Conservation (phyloP, 2,113 vertebrate species). For the Anolis carolinensis region DNA sequence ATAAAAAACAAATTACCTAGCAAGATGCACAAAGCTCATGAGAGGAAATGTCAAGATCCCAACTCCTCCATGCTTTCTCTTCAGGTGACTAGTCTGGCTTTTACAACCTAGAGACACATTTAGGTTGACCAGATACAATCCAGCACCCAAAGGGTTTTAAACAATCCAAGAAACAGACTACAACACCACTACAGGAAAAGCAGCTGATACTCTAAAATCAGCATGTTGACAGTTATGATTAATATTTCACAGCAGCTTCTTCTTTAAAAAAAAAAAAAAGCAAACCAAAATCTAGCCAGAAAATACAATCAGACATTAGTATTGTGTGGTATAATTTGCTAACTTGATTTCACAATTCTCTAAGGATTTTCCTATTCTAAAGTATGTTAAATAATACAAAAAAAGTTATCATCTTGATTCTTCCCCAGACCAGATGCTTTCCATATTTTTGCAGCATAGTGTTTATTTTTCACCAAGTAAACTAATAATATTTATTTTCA, state of each 20-base stretch:
- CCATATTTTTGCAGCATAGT: conserved; percentile 59
- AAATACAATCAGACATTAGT: conserved; percentile 7
- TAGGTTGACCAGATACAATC: neutral
- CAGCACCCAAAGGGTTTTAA: neutral
- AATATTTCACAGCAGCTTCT: conserved; percentile 39
- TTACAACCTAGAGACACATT: neutral
- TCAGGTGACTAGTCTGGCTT: neutral
- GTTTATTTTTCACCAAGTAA: conserved; percentile 54
- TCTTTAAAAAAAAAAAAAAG: too few species aligned
- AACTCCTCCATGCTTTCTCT: neutral
- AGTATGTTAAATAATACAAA: conserved; percentile 31
- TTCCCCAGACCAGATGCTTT: conserved; percentile 54
- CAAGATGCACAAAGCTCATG: neutral
- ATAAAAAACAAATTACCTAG: too few species aligned
- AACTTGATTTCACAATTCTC: neutral
- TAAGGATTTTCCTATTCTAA: neutral
- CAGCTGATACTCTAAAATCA: conserved; percentile 37
- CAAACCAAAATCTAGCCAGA: conserved; percentile 33
- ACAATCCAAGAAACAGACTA: conserved; percentile 1
- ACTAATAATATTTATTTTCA: conserved; percentile 53
- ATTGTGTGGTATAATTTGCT: neutral
- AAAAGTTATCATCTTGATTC: conserved; percentile 41
- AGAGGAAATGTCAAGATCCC: neutral
- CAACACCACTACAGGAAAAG: conserved; percentile 41
- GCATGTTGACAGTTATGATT: conserved; percentile 32